Evolutionary conservation across 2,113 vertebrate species (phyloP).

Genomic region (Noctilio leporinus): DNA sequence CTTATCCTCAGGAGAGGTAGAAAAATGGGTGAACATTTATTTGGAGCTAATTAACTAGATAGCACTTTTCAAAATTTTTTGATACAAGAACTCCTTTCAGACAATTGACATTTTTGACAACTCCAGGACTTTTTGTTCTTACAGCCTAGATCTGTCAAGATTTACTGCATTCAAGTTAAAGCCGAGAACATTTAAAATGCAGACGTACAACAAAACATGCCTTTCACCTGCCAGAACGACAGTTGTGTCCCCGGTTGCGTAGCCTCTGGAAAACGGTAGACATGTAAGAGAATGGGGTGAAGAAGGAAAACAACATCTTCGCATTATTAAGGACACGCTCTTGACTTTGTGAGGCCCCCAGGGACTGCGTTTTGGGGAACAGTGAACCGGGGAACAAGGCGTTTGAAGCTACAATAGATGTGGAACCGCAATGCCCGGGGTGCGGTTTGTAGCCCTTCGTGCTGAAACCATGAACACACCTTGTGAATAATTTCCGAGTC

Average conservation of each 20-base stretch:
- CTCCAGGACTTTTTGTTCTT: background rate
- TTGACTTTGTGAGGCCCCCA: background rate
- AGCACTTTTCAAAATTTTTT: background rate
- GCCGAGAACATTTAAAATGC: background rate
- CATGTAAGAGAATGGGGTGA: background rate
- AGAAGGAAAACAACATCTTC: background rate
- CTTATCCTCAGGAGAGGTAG: background rate
- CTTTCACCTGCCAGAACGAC: background rate
- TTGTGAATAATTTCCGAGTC: background rate
- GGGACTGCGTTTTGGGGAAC: background rate
- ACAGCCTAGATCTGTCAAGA: background rate
- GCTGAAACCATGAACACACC: background rate
- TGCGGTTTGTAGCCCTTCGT: background rate
- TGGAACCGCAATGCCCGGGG: background rate
- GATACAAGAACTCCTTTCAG: background rate
- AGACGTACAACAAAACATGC: background rate
- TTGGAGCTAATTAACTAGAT: background rate
- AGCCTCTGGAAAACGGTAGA: background rate
- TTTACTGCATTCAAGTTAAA: background rate
- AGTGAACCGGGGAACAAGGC: background rate
- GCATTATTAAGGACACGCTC: background rate
- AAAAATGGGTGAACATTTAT: background rate
- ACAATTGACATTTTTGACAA: background rate
- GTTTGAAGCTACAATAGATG: background rate
- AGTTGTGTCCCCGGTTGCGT: background rate